phyloP scores from a whole-genome alignment of 64 coral and sea anemone species.

The Trachythela sp. region DNA sequence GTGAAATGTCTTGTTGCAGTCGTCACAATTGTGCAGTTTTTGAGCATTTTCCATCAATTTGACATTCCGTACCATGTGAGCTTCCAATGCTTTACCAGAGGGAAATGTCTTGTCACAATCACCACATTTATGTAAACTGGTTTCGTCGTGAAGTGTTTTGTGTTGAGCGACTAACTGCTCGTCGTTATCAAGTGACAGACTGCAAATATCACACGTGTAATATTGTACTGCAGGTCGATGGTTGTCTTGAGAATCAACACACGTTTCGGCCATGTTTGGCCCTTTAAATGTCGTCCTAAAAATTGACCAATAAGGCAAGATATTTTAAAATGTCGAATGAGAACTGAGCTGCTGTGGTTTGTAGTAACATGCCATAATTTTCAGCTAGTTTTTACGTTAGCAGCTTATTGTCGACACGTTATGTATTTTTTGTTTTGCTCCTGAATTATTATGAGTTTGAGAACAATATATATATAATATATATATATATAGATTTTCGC shows the following conservation, averaged over 20 bases:
- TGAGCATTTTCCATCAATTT: neutral
- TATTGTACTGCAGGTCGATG: neutral
- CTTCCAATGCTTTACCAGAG: neutral
- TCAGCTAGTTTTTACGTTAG: too few relatives aligned
- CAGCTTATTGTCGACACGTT: too few relatives aligned
- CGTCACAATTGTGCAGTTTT: neutral
- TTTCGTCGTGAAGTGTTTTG: neutral
- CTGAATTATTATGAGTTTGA: too few relatives aligned
- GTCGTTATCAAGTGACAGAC: neutral
- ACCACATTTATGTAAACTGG: neutral
- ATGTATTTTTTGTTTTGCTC: too few relatives aligned
- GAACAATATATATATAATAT: too few relatives aligned
- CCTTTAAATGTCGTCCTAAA: too few relatives aligned
- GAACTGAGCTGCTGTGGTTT: too few relatives aligned
- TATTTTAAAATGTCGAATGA: neutral
- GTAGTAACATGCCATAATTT: too few relatives aligned
- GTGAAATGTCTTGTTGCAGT: neutral
- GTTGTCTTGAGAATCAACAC: neutral
- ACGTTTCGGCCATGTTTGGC: neutral
- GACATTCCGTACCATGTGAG: neutral
- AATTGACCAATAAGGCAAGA: neutral
- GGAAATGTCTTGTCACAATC: neutral
- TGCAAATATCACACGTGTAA: neutral
- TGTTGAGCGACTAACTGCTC: neutral
- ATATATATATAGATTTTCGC: too few relatives aligned